Conservation (phyloP, 2,888 invertebrate genomes). For the Cordilura impudica region DNA sequence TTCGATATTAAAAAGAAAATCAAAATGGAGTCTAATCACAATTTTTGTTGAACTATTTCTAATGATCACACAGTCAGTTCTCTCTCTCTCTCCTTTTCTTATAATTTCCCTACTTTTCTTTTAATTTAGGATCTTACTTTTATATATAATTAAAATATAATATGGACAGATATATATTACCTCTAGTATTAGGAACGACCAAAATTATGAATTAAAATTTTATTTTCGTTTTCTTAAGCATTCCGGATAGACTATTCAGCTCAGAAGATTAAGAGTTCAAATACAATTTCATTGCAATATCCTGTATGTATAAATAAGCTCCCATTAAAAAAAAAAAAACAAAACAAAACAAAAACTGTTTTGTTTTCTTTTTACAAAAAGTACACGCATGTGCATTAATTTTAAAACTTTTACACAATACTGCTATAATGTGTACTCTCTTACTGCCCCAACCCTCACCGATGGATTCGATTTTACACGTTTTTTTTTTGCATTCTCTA, state of each 20-base stretch:
- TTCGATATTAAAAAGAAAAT: too few species aligned
- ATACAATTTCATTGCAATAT: neutral
- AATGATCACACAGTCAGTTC: too few species aligned
- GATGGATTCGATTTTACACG: neutral
- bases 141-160: too few species aligned
- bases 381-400: conserved; percentile 55
- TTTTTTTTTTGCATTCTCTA: neutral
- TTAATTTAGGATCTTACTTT: too few species aligned
- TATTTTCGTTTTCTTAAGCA: neutral
- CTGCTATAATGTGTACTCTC: neutral
- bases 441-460: conserved; percentile 4
- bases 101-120: too few species aligned
- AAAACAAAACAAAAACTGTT: conserved; percentile 25
- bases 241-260: conserved; percentile 28
- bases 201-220: neutral
- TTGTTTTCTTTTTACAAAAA: conserved; percentile 41
- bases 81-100: too few species aligned
- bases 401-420: conserved; percentile 9
- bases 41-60: too few species aligned
- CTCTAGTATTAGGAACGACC: too few species aligned
- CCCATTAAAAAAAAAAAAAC: neutral
- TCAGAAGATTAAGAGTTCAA: conserved; percentile 9
- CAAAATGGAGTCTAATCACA: too few species aligned
- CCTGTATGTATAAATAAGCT: neutral
- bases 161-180: too few species aligned